Percentiles rank a stretch among this genome's conserved stretches.
phyloP scores from a whole-genome alignment of 2,113 vertebrate species.

The Festucalex cinctus region DNA sequence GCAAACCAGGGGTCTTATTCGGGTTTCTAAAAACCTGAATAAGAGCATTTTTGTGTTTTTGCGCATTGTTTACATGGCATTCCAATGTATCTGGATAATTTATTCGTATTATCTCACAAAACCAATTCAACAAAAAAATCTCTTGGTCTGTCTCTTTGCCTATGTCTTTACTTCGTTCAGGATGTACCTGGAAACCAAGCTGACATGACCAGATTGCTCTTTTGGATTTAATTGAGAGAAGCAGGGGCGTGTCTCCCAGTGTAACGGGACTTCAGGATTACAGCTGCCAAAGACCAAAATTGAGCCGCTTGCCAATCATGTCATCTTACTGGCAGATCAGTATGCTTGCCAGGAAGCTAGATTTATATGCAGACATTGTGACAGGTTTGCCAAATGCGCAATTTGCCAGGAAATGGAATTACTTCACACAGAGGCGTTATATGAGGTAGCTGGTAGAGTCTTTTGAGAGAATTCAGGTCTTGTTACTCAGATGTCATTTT shows the following conservation, averaged over 20 bases:
- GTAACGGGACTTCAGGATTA: constrained; percentile 38
- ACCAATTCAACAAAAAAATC: no score
- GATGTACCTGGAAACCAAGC: constrained; percentile 3
- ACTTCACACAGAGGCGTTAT: constrained; percentile 16
- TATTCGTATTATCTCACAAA: no score
- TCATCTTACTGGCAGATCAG: constrained; percentile 56
- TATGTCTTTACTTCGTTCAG: not conserved
- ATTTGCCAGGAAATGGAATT: constrained; percentile 39
- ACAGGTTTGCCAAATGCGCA: constrained; percentile 47
- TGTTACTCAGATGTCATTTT: constrained; percentile 17
- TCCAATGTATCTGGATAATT: no score
- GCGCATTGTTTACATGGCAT: no score
- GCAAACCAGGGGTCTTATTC: no score
- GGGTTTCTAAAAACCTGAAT: no score
- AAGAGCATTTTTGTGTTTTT: no score
- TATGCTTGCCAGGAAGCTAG: constrained; percentile 43
- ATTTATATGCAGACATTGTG: constrained; percentile 52
- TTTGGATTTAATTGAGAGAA: constrained; percentile 28
- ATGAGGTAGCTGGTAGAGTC: constrained; percentile 14
- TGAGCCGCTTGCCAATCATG: constrained; percentile 49
- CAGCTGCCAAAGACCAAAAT: constrained; percentile 51
- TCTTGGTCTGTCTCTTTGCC: no score
- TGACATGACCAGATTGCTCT: constrained; percentile 4
- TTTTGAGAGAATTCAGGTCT: constrained; percentile 18
- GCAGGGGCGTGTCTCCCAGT: constrained; percentile 28